These are phyloP conservation scores for Aproaerema taeniolella DNA, from an alignment of 2,888 invertebrate species.

Conservation along the genomic window DNA sequence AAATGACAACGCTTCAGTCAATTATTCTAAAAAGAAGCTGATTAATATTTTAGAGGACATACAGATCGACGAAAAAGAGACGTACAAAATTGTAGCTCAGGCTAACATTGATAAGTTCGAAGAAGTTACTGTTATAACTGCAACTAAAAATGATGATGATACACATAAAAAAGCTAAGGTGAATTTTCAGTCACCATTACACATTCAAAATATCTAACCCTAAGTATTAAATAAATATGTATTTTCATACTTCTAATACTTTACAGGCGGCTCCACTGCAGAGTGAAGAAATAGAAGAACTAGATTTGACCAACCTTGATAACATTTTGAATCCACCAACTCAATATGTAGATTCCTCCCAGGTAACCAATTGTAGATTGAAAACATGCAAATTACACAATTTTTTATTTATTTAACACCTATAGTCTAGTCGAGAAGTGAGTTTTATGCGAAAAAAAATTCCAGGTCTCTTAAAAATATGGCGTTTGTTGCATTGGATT, in stretches of 20 bases:
- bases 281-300: slow-evolving; percentile 37
- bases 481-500: no score
- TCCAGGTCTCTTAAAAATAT: no score
- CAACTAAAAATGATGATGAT: slow-evolving; percentile 13
- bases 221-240: background rate
- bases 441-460: no score
- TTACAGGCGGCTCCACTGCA: slow-evolving; percentile 10
- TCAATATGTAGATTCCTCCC: slow-evolving; percentile 46
- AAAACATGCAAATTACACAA: no score
- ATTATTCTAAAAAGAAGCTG: slow-evolving; percentile 49
- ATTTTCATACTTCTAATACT: no score
- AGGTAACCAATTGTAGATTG: no score
- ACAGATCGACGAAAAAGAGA: slow-evolving; percentile 39
- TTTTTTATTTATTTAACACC: no score
- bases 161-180: slow-evolving; percentile 4
- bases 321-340: slow-evolving; percentile 47
- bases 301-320: slow-evolving; percentile 30
- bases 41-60: slow-evolving; percentile 60
- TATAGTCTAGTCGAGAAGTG: no score
- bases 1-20: slow-evolving; percentile 23
- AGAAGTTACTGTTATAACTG: slow-evolving; percentile 36
- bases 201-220: background rate
- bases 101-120: slow-evolving; percentile 39
- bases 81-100: slow-evolving; percentile 42
- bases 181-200: no score